Evolutionary conservation across 2,888 invertebrate genomes (phyloP).

Genomic region (Mystacides longicornis): DNA sequence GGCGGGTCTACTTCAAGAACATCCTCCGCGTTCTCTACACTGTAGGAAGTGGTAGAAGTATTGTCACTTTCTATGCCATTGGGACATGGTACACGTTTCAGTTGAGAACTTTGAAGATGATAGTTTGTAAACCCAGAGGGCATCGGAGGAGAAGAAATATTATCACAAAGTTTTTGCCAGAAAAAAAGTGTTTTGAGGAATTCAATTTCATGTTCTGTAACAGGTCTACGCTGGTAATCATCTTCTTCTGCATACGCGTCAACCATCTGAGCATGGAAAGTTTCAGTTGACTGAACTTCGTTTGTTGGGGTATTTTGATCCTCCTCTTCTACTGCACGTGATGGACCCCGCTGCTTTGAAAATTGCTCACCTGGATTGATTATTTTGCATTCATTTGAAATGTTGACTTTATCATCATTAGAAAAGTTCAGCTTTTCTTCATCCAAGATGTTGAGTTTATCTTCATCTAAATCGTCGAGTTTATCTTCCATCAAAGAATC

Average conservation of each 20-base stretch:
- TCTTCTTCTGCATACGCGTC: not conserved
- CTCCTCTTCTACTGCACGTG: no score
- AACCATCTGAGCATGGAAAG: not conserved
- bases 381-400: not conserved
- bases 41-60: not conserved
- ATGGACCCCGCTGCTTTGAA: no score
- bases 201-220: not conserved
- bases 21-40: not conserved
- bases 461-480: not conserved
- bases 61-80: not conserved
- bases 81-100: no score
- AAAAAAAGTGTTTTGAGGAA: slow-evolving; percentile 6
- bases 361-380: not conserved
- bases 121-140: no score
- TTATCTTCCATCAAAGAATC: not conserved
- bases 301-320: no score
- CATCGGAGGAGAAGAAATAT: slow-evolving; percentile 22
- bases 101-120: no score
- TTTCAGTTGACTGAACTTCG: not conserved
- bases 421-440: not conserved
- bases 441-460: not conserved
- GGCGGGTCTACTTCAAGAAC: not conserved
- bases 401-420: not conserved
- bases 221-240: no score
- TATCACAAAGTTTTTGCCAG: slow-evolving; percentile 19